Evolutionary conservation across 1,140 invertebrate genomes (phyloP).

Genomic region (Belonocnema kinseyi): DNA sequence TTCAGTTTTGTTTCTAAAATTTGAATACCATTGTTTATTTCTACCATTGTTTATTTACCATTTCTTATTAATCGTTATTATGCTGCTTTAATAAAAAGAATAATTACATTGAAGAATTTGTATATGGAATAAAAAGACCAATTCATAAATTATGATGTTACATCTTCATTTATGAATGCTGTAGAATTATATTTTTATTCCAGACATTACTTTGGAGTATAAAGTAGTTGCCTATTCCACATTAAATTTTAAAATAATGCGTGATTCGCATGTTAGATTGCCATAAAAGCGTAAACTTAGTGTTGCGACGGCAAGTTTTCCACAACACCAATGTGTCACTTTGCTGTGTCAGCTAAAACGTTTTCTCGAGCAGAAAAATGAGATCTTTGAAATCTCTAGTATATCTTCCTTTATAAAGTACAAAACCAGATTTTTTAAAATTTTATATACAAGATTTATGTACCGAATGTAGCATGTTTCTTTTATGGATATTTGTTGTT

Average conservation of each 20-base stretch:
- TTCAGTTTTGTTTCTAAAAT: no score
- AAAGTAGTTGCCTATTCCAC: neutral
- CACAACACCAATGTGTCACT: slow-evolving; percentile 13
- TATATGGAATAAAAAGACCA: no score
- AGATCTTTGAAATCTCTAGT: neutral
- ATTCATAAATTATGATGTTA: no score
- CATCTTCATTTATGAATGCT: no score
- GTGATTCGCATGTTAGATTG: slow-evolving; percentile 29
- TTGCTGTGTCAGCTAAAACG: slow-evolving; percentile 28
- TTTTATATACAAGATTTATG: neutral
- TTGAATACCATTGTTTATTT: no score
- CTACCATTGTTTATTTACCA: no score
- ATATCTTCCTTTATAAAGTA: slow-evolving; percentile 18
- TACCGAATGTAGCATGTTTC: neutral
- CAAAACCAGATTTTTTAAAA: neutral
- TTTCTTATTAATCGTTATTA: no score
- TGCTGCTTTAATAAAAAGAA: no score
- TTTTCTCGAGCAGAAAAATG: slow-evolving; percentile 28
- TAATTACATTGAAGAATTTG: no score
- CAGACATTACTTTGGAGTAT: no score
- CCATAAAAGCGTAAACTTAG: slow-evolving; percentile 28
- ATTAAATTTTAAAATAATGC: slow-evolving; percentile 19
- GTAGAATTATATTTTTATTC: no score
- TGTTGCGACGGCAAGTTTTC: slow-evolving; percentile 29
- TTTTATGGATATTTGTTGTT: neutral